phyloP scores from a whole-genome alignment of 2,113 vertebrate species.

The Lepidiolamprologus cunningtoni region DNA sequence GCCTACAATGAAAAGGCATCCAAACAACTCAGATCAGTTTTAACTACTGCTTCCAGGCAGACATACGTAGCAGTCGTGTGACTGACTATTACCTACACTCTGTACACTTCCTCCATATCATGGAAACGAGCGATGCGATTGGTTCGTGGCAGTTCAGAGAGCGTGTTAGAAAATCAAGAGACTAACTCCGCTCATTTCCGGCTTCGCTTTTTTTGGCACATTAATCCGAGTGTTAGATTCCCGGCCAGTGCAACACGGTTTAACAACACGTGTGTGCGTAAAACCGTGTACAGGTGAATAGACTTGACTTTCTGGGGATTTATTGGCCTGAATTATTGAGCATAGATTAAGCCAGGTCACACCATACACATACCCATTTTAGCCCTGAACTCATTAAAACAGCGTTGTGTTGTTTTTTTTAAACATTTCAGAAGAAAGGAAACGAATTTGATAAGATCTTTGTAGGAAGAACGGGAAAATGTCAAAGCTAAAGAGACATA shows the following conservation, averaged over 20 bases:
- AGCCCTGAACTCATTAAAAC: accelerated
- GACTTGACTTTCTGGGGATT: neutral
- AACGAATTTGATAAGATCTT: neutral
- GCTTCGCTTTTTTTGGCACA: neutral
- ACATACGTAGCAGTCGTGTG: accelerated
- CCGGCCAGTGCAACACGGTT: neutral
- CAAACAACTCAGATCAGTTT: neutral
- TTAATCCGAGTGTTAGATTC: accelerated
- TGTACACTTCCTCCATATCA: slow-evolving; percentile 17
- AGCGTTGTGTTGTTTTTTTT: neutral
- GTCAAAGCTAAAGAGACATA: neutral
- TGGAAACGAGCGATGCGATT: neutral
- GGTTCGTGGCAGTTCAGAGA: neutral
- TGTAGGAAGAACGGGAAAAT: neutral
- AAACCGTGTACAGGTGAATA: neutral
- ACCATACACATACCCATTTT: neutral
- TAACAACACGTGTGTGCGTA: neutral
- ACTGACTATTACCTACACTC: neutral
- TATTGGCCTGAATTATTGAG: neutral
- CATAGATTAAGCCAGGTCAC: neutral
- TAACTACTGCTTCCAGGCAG: accelerated
- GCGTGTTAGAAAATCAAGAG: neutral
- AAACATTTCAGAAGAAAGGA: accelerated
- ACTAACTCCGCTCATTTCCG: neutral
- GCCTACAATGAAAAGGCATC: neutral